Conservation (phyloP, 2,113 vertebrate genomes). For the Sprattus sprattus region DNA sequence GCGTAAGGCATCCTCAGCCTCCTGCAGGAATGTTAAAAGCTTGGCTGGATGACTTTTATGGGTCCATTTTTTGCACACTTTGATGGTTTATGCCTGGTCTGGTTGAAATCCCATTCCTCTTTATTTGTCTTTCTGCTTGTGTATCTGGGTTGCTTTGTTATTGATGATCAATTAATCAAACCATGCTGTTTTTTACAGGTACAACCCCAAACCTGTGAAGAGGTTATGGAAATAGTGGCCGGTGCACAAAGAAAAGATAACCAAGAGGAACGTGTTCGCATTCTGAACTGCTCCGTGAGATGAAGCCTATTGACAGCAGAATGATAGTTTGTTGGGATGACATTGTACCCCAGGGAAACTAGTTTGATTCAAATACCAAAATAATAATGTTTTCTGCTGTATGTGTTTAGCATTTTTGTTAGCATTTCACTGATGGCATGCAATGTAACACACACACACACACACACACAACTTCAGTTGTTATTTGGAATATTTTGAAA, state of each 20-base stretch:
- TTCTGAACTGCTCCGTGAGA: background rate
- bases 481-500: constrained; percentile 43
- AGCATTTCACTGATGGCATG: constrained; percentile 41
- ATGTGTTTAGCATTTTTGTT: background rate
- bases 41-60: background rate
- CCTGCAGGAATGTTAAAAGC: constrained; percentile 64
- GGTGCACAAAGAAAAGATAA: background rate
- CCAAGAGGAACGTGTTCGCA: background rate
- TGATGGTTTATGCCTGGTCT: constrained; percentile 32
- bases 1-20: background rate
- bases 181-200: constrained; percentile 59
- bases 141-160: constrained; percentile 18
- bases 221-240: background rate
- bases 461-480: background rate
- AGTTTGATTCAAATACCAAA: background rate
- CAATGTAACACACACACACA: constrained; percentile 52
- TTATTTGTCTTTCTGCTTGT: background rate
- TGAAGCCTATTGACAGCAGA: background rate
- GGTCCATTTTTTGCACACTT: constrained; percentile 12
- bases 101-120: background rate
- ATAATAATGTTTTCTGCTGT: background rate
- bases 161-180: background rate
- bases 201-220: constrained; percentile 74
- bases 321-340: background rate
- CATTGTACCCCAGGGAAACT: background rate